Evolutionary conservation across 1,140 invertebrate species (phyloP).

Genomic region (Olivierus martensii): DNA sequence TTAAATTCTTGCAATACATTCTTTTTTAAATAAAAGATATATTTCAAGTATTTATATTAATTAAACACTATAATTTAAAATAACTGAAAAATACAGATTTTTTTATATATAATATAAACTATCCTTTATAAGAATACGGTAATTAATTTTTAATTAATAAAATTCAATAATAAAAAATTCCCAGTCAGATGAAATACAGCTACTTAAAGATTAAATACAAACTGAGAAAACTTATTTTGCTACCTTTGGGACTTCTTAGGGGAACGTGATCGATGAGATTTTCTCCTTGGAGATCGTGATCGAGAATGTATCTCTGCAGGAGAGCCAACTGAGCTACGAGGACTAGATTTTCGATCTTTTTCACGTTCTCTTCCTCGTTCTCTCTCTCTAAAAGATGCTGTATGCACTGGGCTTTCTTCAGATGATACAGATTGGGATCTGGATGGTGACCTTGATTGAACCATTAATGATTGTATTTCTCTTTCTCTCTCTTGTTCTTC

Average conservation of each 20-base stretch:
- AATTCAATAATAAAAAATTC: too few species aligned
- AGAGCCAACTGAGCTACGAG: conserved; percentile 4
- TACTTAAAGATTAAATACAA: too few species aligned
- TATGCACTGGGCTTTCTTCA: not conserved
- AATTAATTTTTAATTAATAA: too few species aligned
- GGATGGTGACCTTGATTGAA: not conserved
- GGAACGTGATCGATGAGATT: conserved; percentile 12
- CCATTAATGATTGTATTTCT: not conserved
- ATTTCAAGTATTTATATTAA: too few species aligned
- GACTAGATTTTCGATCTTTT: conserved; percentile 10
- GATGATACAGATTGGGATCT: conserved; percentile 10
- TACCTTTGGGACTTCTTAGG: conserved; percentile 11
- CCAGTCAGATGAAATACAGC: too few species aligned
- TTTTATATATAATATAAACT: too few species aligned
- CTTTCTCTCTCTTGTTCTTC: not conserved
- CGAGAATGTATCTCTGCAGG: conserved; percentile 2
- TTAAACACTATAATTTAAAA: too few species aligned
- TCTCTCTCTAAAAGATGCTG: conserved; percentile 5
- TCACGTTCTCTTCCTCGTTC: conserved; percentile 4
- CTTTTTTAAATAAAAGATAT: too few species aligned
- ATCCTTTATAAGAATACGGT: too few species aligned
- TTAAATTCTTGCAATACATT: too few species aligned
- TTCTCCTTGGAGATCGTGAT: conserved; percentile 4
- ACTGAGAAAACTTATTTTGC: too few species aligned
- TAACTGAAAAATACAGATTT: too few species aligned